Conservation (phyloP, 2,888 invertebrate species). For the Clanis bilineata region DNA sequence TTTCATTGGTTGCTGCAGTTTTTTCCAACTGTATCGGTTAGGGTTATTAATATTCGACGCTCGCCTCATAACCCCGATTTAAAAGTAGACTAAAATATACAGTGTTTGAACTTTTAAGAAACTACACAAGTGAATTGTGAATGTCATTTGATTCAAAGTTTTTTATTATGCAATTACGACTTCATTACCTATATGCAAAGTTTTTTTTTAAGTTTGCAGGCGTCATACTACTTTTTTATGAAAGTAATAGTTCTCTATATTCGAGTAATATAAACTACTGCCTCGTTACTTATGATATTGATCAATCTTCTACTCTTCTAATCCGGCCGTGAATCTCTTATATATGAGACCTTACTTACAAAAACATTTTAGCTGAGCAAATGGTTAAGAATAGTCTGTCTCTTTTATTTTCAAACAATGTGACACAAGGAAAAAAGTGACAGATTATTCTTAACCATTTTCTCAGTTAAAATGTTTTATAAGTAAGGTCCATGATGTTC, state of each 20-base stretch:
- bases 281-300: too few species aligned
- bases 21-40: constrained; percentile 5
- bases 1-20: neutral
- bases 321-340: too few species aligned
- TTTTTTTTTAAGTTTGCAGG: neutral
- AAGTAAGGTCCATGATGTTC: too few species aligned
- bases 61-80: neutral
- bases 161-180: neutral
- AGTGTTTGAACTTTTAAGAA: neutral
- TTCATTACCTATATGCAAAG: neutral
- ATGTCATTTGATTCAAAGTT: neutral
- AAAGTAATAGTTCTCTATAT: neutral
- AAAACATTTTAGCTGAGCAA: too few species aligned
- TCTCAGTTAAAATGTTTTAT: too few species aligned
- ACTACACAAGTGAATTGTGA: neutral
- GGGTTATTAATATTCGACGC: neutral
- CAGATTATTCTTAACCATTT: too few species aligned
- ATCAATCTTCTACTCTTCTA: too few species aligned
- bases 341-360: too few species aligned
- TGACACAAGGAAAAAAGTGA: too few species aligned
- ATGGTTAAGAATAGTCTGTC: too few species aligned
- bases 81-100: neutral
- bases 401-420: too few species aligned
- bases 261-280: too few species aligned
- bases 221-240: neutral